phyloP scores from a whole-genome alignment of 2,113 vertebrate species.

The Rattus rattus region DNA sequence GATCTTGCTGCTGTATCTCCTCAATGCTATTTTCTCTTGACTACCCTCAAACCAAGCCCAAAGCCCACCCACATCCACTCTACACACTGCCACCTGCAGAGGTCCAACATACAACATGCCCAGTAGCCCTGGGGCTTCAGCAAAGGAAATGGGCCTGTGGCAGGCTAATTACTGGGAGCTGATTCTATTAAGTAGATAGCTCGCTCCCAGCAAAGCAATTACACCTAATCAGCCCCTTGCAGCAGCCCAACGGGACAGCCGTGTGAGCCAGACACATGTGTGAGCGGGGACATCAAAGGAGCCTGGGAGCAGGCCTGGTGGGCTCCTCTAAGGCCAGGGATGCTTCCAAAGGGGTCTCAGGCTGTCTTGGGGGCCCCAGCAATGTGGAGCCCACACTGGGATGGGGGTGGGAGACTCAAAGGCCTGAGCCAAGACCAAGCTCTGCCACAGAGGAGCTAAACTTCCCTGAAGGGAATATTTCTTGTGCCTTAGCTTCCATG shows the following conservation, averaged over 20 bases:
- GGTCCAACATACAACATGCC: conserved; percentile 19
- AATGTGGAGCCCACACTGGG: background rate
- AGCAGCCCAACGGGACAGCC: conserved; percentile 72
- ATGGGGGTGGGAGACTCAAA: background rate
- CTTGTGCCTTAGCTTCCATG: conserved; percentile 7
- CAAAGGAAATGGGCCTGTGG: conserved; percentile 69
- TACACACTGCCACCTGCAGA: background rate
- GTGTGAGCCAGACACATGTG: conserved; percentile 59
- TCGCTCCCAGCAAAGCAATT: conserved; percentile 81
- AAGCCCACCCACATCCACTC: background rate
- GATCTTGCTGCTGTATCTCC: background rate
- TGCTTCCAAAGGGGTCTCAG: conserved; percentile 21
- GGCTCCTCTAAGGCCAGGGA: background rate
- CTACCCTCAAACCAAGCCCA: background rate
- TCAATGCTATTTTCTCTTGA: background rate
- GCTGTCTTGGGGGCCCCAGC: background rate
- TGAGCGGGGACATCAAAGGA: conserved; percentile 50
- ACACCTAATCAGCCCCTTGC: conserved; percentile 78
- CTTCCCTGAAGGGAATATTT: background rate
- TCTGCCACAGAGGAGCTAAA: background rate
- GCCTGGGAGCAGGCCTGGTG: background rate
- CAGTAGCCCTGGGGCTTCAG: conserved; percentile 43
- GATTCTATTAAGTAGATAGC: conserved; percentile 82
- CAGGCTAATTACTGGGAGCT: conserved; percentile 79
- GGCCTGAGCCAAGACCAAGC: background rate